Conservation (phyloP, 1,140 invertebrate genomes). For the Drosophila repleta region DNA sequence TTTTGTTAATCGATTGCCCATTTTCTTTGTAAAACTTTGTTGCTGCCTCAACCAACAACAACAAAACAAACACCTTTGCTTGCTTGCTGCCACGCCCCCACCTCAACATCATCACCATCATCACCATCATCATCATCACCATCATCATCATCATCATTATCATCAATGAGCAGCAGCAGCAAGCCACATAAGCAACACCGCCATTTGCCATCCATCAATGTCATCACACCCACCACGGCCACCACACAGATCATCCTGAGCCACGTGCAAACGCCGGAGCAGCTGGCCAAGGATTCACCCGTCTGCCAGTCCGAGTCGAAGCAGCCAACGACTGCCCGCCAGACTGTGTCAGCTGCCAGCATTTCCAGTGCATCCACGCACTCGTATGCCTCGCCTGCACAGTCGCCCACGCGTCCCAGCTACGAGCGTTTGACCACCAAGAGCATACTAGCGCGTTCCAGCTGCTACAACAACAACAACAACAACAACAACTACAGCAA, state of each 20-base stretch:
- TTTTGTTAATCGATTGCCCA: slow-evolving; percentile 75
- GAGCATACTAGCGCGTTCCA: slow-evolving; percentile 64
- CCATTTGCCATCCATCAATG: slow-evolving; percentile 74
- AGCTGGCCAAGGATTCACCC: slow-evolving; percentile 16
- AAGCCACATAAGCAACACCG: slow-evolving; percentile 64
- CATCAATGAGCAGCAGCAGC: slow-evolving; percentile 21
- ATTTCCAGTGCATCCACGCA: slow-evolving; percentile 55
- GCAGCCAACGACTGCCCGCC: background rate
- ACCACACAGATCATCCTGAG: slow-evolving; percentile 76
- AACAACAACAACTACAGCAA: slow-evolving; percentile 24
- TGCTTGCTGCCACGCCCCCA: slow-evolving; percentile 45
- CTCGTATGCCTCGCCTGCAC: slow-evolving; percentile 67
- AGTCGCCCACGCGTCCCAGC: slow-evolving; percentile 40
- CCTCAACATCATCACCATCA: background rate
- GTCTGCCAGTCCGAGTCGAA: slow-evolving; percentile 23
- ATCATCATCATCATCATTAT: slow-evolving; percentile 36
- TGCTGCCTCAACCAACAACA: slow-evolving; percentile 56
- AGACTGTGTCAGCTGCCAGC: background rate
- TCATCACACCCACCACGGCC: slow-evolving; percentile 73
- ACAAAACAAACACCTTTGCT: slow-evolving; percentile 47
- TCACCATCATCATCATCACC: slow-evolving; percentile 51
- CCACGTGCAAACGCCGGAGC: slow-evolving; percentile 44
- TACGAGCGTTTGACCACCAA: slow-evolving; percentile 71
- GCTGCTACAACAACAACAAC: slow-evolving; percentile 10
- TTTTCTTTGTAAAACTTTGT: slow-evolving; percentile 77